Percentiles rank a stretch among this genome's conserved stretches.
Conservation (phyloP, 2,113 vertebrate genomes). For the Benitochromis conjunctus region DNA sequence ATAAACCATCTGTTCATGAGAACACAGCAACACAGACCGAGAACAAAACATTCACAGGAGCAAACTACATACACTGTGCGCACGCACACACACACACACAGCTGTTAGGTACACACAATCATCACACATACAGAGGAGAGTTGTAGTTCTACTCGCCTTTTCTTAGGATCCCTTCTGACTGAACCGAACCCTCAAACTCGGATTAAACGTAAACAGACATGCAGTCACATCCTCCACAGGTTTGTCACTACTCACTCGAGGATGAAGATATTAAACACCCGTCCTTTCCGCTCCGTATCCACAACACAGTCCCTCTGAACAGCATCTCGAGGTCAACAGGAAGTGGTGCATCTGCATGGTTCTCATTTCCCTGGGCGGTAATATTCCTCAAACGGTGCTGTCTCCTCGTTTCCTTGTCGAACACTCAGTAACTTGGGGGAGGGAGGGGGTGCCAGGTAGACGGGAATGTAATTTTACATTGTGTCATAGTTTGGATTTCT, state of each 20-base stretch:
- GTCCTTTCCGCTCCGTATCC: conserved; percentile 14
- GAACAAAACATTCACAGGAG: conserved; percentile 6
- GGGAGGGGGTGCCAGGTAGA: conserved; percentile 11
- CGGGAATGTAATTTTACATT: conserved; percentile 52
- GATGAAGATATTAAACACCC: conserved; percentile 32
- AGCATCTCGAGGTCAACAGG: conserved; percentile 26
- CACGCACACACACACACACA: background rate
- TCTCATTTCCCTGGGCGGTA: background rate
- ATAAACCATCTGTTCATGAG: conserved; percentile 18
- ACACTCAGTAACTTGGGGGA: conserved; percentile 19
- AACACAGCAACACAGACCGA: conserved; percentile 27
- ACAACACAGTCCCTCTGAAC: conserved; percentile 7
- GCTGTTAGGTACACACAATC: background rate
- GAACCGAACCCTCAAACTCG: conserved; percentile 17
- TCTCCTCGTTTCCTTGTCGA: conserved; percentile 26
- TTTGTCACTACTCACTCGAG: conserved; percentile 35
- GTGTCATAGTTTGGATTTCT: conserved; percentile 50
- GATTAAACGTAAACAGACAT: background rate
- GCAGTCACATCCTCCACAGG: conserved; percentile 5
- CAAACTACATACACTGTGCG: background rate
- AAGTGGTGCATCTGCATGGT: conserved; percentile 46
- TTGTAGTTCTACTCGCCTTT: background rate
- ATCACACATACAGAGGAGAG: conserved; percentile 18
- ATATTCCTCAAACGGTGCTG: conserved; percentile 8
- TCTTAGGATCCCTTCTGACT: conserved; percentile 15